Percentiles rank a stretch among this genome's conserved stretches.
These are phyloP conservation scores for Dendrolimus houi DNA, from an alignment of 2,888 invertebrate species.

Conservation along the genomic window DNA sequence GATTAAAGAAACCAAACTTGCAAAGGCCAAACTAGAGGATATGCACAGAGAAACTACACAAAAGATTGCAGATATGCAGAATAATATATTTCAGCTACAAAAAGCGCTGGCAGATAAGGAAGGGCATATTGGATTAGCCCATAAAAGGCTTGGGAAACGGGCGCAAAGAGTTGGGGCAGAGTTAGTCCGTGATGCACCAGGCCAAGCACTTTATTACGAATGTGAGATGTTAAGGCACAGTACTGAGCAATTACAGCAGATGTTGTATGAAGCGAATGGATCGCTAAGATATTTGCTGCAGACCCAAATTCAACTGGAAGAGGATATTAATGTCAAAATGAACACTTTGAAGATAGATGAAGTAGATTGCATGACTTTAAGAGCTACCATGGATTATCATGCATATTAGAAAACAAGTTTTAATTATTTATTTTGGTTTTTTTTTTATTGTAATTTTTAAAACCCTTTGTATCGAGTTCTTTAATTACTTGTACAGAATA, in stretches of 20 bases:
- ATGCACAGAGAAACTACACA: constrained; percentile 85
- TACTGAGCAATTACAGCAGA: constrained; percentile 80
- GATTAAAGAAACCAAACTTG: constrained; percentile 85
- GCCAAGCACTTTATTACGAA: constrained; percentile 83
- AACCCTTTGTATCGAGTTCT: no score
- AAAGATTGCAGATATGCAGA: constrained; percentile 85
- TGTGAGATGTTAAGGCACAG: constrained; percentile 82
- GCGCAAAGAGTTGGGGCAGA: constrained; percentile 88
- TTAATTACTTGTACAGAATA: no score
- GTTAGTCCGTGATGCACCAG: constrained; percentile 88
- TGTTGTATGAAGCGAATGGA: constrained; percentile 83
- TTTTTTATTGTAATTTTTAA: no score
- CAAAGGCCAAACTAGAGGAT: constrained; percentile 88
- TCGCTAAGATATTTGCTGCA: constrained; percentile 89
- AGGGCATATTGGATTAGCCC: constrained; percentile 86
- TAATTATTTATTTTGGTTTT: no score
- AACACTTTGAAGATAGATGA: constrained; percentile 95
- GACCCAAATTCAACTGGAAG: constrained; percentile 91
- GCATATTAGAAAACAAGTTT: constrained; percentile 68
- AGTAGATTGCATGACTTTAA: constrained; percentile 90
- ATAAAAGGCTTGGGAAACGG: constrained; percentile 88
- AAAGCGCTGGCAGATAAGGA: constrained; percentile 89
- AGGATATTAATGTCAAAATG: constrained; percentile 93
- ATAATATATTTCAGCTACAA: constrained; percentile 84
- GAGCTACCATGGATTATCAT: constrained; percentile 85